Evolutionary conservation across 1,140 invertebrate species (phyloP).

Genomic region (Tribolium castaneum): DNA sequence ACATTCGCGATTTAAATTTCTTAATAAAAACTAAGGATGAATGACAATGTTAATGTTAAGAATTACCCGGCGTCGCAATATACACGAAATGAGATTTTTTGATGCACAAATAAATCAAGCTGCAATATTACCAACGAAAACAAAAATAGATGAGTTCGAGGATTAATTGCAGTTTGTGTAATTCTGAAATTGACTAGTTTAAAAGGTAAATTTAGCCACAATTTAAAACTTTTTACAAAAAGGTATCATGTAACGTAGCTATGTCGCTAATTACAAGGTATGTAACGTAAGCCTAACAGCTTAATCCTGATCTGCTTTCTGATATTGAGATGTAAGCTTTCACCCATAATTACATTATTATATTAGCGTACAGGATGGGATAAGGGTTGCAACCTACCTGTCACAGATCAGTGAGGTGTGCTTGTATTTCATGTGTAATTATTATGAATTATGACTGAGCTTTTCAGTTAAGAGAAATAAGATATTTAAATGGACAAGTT

Average conservation of each 20-base stretch:
- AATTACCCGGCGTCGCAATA: constrained; percentile 13
- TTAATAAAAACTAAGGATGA: constrained; percentile 23
- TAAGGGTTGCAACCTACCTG: constrained; percentile 5
- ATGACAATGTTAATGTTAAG: constrained; percentile 27
- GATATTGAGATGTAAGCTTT: constrained; percentile 9
- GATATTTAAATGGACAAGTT: background rate
- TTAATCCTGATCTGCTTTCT: constrained; percentile 15
- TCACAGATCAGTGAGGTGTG: background rate
- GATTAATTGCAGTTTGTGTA: constrained; percentile 4
- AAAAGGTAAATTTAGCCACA: background rate
- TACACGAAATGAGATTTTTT: constrained; percentile 22
- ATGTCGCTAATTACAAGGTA: background rate
- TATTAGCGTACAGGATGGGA: constrained; percentile 8
- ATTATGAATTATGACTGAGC: background rate
- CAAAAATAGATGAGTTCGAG: background rate
- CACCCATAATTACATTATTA: constrained; percentile 24
- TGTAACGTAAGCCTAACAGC: background rate
- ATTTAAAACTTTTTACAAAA: background rate
- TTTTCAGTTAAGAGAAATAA: background rate
- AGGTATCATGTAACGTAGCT: background rate
- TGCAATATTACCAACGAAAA: constrained; percentile 5
- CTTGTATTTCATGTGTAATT: constrained; percentile 7
- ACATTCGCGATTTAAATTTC: constrained; percentile 1
- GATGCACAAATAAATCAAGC: constrained; percentile 19
- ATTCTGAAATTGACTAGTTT: background rate